Evolutionary conservation across 2,113 vertebrate genomes (phyloP).

Genomic region (Malurus cyaneus): DNA sequence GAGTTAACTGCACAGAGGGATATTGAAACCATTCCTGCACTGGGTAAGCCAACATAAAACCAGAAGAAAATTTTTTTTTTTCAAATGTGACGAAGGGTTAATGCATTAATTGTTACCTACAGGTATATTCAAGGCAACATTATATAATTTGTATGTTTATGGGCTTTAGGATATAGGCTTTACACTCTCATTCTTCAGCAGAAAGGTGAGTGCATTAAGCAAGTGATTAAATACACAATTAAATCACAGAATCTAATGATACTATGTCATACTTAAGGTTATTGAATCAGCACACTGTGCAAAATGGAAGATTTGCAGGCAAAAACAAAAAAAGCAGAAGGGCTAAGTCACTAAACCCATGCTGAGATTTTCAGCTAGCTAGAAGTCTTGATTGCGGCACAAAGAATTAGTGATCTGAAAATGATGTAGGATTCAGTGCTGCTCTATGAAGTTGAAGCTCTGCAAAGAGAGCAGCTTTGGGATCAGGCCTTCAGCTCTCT

Average conservation of each 20-base stretch:
- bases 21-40: background rate
- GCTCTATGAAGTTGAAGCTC: background rate
- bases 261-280: background rate
- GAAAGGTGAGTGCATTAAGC: background rate
- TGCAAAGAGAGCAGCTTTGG: background rate
- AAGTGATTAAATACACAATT: background rate
- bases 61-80: background rate
- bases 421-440: background rate
- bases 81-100: background rate
- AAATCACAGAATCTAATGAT: background rate
- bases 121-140: background rate
- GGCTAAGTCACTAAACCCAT: background rate
- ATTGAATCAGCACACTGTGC: background rate
- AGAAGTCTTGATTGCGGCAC: background rate
- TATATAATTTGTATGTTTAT: background rate
- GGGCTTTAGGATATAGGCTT: background rate
- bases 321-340: background rate
- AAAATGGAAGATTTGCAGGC: background rate
- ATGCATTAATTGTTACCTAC: background rate
- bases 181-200: background rate
- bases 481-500: background rate
- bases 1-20: background rate
- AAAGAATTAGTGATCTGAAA: constrained; percentile 4
- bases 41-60: background rate
- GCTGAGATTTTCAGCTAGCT: background rate